phyloP scores from a whole-genome alignment of 2,113 vertebrate species.

The Genyomyrus donnyi region DNA sequence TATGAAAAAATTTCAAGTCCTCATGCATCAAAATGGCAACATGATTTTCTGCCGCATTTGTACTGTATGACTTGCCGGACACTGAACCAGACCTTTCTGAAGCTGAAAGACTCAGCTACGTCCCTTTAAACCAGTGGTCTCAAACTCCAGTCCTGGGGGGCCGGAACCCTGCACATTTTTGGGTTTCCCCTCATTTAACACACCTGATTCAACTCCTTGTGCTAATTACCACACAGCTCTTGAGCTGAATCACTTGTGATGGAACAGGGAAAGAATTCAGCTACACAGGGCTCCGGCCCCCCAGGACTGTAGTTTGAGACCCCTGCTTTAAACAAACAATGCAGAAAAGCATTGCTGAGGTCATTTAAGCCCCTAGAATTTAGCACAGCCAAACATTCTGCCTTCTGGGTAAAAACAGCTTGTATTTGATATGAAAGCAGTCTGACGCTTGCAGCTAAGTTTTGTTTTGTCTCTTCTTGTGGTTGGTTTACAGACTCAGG shows the following conservation, averaged over 20 bases:
- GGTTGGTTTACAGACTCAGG: neutral
- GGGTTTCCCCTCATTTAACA: too few relatives aligned
- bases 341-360: neutral
- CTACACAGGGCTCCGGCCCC: too few relatives aligned
- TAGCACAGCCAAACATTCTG: neutral
- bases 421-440: neutral
- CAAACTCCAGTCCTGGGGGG: too few relatives aligned
- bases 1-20: neutral
- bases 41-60: neutral
- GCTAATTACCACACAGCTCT: too few relatives aligned
- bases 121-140: neutral
- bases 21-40: neutral
- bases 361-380: neutral
- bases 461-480: neutral
- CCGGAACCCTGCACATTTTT: too few relatives aligned
- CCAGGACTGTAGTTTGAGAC: too few relatives aligned
- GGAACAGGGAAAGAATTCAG: too few relatives aligned
- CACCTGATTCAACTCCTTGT: too few relatives aligned
- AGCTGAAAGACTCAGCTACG: neutral
- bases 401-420: neutral
- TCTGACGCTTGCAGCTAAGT: neutral
- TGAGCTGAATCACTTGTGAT: too few relatives aligned
- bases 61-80: neutral
- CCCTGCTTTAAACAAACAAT: neutral
- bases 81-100: neutral